Evolutionary conservation across 2,888 invertebrate genomes (phyloP), one percentile per base, ranked within the genome.

Genomic region (Chrysodeixis includens): DNA sequence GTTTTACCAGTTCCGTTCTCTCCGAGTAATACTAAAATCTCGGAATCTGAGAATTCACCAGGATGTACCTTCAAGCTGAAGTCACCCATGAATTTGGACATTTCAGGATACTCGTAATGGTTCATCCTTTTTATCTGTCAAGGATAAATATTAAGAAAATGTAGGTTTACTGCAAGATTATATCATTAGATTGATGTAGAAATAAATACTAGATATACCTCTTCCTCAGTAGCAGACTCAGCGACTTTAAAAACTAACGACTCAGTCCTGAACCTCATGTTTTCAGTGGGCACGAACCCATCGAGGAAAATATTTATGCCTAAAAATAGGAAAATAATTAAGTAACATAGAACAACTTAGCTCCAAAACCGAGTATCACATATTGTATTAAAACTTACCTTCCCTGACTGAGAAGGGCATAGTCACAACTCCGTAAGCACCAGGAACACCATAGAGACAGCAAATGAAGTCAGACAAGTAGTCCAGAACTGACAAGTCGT

Each of bases 1-100:
- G 99, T 99, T 94, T 99, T 99, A 55, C 99, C 99, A 26, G 99
- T 99, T 74, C 99, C 99, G 90, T 99, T 99, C 92, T 99, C 99
- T 49, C 98, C 98, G 69, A 99, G 96, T 88, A 99, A 96, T 10
- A 99, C 99, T 85, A 99, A 96, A 91, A 99, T 99, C 94, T 99
- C 99, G 0, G 99, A 99, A 93, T 99, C 99, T 14, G 99, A 99
- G 92, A 99, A 99, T 88, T 99, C 98, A 10, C 99, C 99, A 74
- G 97, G 96, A 74, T 97, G 96, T 10, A 99, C 98, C 4, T 94
- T 92, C 75, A 99, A 94, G 62, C 96, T 95, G 90, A 99, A 99
- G 82, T 95, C 86, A 51, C 97, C 97, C 96, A 98, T 97, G 0
- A 96, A 97, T 90, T 98, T 99, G 0, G 95, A 94, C 99, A 99